phyloP scores from a whole-genome alignment of 2,797 vertebrate genomes.

The Syngnathus acus region DNA sequence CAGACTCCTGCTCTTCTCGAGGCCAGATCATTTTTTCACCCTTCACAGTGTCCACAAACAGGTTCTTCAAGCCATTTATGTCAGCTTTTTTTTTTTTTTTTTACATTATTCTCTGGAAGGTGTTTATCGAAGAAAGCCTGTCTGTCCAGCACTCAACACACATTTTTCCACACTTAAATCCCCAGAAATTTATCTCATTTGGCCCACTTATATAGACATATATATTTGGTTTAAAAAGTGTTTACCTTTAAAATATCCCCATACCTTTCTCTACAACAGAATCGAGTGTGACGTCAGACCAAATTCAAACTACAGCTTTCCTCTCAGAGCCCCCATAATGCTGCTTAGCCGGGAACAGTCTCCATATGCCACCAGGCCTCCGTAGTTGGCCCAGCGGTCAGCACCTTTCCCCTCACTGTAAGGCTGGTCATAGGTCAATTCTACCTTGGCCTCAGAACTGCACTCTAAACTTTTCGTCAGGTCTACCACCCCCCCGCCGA shows the following conservation, averaged over 20 bases:
- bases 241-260: slow-evolving; percentile 24
- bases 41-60: neutral
- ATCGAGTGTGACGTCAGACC: neutral
- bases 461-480: slow-evolving; percentile 59
- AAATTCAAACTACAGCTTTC: slow-evolving; percentile 18
- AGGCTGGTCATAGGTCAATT: slow-evolving; percentile 76
- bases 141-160: neutral
- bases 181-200: neutral
- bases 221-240: slow-evolving; percentile 10
- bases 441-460: slow-evolving; percentile 27
- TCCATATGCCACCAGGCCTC: slow-evolving; percentile 78
- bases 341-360: slow-evolving; percentile 52
- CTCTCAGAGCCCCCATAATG: slow-evolving; percentile 51
- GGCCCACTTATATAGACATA: neutral
- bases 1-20: neutral
- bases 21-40: neutral
- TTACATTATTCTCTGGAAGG: too few species aligned
- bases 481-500: slow-evolving; percentile 79
- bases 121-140: too few species aligned
- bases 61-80: too few species aligned
- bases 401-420: slow-evolving; percentile 60
- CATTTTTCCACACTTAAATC: neutral
- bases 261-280: neutral
- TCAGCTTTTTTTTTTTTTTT: neutral
- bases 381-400: slow-evolving; percentile 79